A percentile compares a stretch with the other conserved stretches of the same genome.
These are phyloP conservation scores for Acrocephalus kingi DNA, from an alignment of 2,113 vertebrate species.

Conservation along the genomic window DNA sequence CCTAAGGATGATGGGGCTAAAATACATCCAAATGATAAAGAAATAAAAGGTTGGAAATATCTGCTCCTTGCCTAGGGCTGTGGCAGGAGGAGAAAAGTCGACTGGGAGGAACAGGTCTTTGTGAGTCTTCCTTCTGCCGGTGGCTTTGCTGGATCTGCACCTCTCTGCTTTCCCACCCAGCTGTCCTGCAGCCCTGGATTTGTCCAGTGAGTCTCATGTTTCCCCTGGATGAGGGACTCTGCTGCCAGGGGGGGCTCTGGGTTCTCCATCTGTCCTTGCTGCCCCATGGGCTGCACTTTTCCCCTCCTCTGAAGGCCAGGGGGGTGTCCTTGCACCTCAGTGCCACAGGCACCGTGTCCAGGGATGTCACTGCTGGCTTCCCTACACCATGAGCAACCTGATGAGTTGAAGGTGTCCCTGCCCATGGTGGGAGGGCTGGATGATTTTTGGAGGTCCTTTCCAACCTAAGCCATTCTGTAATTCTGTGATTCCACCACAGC, in stretches of 20 bases:
- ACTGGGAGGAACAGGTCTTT: neutral
- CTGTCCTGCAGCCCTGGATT: neutral
- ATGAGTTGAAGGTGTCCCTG: neutral
- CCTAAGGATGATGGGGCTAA: neutral
- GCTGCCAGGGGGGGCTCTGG: neutral
- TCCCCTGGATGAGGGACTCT: neutral
- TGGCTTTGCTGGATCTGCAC: neutral
- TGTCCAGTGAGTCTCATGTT: neutral
- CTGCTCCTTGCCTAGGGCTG: neutral
- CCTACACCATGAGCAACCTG: neutral
- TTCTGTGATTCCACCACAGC: neutral
- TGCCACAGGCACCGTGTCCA: rapidly evolving
- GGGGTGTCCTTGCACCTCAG: neutral
- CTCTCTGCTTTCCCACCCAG: neutral
- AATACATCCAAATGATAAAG: neutral
- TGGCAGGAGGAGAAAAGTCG: neutral
- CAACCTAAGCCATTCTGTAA: neutral
- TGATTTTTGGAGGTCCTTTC: neutral
- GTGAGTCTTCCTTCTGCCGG: neutral
- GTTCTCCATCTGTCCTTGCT: neutral
- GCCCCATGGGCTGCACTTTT: neutral
- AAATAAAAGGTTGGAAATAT: neutral
- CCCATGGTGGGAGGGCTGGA: neutral
- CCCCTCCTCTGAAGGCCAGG: neutral
- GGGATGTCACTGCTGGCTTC: neutral